Base-by-base conservation (phyloP, 1,140 invertebrate genomes). In the Drosophila kepulauana region DNA sequence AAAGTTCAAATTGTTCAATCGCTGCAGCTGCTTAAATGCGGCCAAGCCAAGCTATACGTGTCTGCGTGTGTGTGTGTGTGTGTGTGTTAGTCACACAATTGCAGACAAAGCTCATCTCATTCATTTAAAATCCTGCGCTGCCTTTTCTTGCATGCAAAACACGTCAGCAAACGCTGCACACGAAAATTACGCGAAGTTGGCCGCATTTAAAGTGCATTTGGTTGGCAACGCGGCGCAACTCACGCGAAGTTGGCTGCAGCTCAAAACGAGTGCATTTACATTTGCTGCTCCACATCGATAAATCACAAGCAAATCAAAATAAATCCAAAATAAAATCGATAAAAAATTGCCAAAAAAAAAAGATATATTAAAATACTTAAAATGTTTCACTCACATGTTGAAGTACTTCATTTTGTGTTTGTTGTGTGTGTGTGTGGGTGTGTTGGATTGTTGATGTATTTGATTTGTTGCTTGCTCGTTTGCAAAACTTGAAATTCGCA, bases 341-440 rank as follows among this genome's bases (percentile, higher is more conserved):
- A 67, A 79, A 63, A 64, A 59, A 5, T 5, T 33, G 8, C 1
- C 7, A 38, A 35, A 70, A 71, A 48, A 49, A 33, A 73, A 45
- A 56, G n/a, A 11, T 52, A 45, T 48, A 30, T 45, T 41, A 16
- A 10, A 41, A 64, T 62, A 77, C 45, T 46, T 64, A 63, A n/a
- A 25, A 38, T 63, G 15, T 52, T 15, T 72, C 90, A 91, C 90
- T 91, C 90, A 91, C 90, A 91, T 91, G 81, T 91, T 91, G 56
- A 91, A 91, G 90, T 80, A 91, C 79, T 91, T 91, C 90, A 91
- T 91, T 91, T 91, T 91, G 68, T 81, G 43, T 57, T 13, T 66
- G 20, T 72, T 78, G 58, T 82, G 41, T 70, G 69, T 72, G 46
- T 79, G 35, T 67, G 30, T 81, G 41, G 56, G 20, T 49, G 20